These are phyloP conservation scores for Coreoperca whiteheadi DNA, from an alignment of 2,113 vertebrate species.

Conservation along the genomic window DNA sequence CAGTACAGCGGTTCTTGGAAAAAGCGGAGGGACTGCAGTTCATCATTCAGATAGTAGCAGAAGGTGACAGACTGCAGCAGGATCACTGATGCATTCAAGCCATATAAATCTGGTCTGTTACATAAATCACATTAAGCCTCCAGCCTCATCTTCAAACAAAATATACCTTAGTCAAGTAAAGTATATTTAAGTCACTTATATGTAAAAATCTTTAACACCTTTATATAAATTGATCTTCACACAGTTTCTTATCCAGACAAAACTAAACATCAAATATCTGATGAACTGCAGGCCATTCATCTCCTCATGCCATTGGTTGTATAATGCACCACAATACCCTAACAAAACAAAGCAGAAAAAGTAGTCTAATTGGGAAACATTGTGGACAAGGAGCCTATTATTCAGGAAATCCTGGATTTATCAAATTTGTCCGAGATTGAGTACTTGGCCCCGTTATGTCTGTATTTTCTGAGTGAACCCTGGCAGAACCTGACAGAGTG, in stretches of 20 bases:
- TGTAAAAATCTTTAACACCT: not conserved
- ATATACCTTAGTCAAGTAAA: not conserved
- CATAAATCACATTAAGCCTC: constrained; percentile 39
- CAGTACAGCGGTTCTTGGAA: constrained; percentile 16
- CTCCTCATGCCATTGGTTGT: constrained; percentile 22
- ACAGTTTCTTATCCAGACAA: not conserved
- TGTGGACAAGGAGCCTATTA: constrained; percentile 58
- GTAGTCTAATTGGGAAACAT: not conserved
- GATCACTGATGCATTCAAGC: constrained; percentile 30
- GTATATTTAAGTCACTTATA: not conserved
- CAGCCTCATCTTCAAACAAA: not conserved
- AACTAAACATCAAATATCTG: constrained; percentile 22
- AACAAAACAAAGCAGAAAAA: not conserved
- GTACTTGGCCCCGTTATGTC: constrained; percentile 34
- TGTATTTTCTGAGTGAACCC: constrained; percentile 49
- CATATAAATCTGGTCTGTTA: constrained; percentile 13
- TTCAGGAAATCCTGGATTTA: constrained; percentile 71
- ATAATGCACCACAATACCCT: constrained; percentile 7
- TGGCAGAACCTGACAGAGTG: constrained; percentile 28
- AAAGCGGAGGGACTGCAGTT: constrained; percentile 12
- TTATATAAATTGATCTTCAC: not conserved
- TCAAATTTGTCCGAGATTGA: constrained; percentile 64
- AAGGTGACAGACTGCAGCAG: constrained; percentile 46
- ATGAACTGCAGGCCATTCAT: not conserved
- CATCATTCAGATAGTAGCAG: constrained; percentile 4